These are phyloP conservation scores for Hypomecis punctinalis DNA, from an alignment of 2,888 invertebrate genomes.

Conservation along the genomic window DNA sequence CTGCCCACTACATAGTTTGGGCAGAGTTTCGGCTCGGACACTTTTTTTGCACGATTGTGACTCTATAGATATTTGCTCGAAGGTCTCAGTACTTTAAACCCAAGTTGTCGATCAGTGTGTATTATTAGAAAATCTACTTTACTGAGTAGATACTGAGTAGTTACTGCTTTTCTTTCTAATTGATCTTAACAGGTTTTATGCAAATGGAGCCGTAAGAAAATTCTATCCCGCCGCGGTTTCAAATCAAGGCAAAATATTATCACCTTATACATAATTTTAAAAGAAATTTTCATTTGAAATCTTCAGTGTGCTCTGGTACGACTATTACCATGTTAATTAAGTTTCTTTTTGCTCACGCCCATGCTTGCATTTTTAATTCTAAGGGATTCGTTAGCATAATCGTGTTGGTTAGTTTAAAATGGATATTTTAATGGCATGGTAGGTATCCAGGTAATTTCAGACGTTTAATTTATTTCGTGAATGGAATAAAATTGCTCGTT, in stretches of 20 bases:
- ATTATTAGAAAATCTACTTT: too few relatives aligned
- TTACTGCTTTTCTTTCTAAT: not conserved
- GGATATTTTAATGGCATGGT: slow-evolving; percentile 22
- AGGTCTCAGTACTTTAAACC: too few relatives aligned
- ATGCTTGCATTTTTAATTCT: slow-evolving; percentile 59
- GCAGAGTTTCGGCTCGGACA: too few relatives aligned
- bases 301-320: slow-evolving; percentile 39
- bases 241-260: slow-evolving; percentile 14
- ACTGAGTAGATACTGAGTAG: too few relatives aligned
- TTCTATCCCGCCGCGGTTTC: not conserved
- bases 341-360: slow-evolving; percentile 51
- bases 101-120: too few relatives aligned
- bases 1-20: too few relatives aligned
- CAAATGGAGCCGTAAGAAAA: not conserved
- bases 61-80: too few relatives aligned
- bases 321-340: slow-evolving; percentile 62
- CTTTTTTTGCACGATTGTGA: too few relatives aligned
- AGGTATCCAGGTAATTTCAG: slow-evolving; percentile 1
- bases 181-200: not conserved
- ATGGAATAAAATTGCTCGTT: not conserved
- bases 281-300: slow-evolving; percentile 44
- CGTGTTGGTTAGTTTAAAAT: slow-evolving; percentile 41
- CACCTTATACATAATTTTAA: slow-evolving; percentile 24
- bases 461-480: slow-evolving; percentile 7
- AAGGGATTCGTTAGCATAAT: slow-evolving; percentile 58